Evolutionary conservation across 2,113 vertebrate species (phyloP).

Genomic region (Apus apus): DNA sequence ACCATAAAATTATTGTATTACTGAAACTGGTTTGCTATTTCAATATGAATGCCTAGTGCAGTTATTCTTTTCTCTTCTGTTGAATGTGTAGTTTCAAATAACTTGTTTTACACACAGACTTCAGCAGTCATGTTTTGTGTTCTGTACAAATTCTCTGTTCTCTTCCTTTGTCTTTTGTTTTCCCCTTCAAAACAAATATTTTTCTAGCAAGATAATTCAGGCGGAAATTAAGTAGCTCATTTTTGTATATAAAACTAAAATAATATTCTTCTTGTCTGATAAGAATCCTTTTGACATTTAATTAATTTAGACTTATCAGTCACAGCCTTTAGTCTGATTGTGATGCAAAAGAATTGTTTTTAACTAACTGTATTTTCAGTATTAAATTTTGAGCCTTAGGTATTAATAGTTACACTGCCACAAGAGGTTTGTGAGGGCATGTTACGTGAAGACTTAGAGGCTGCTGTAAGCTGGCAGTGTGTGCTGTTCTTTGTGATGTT

Average conservation of each 20-base stretch:
- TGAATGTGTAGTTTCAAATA: neutral
- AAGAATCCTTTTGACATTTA: neutral
- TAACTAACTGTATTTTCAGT: neutral
- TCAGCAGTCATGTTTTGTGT: neutral
- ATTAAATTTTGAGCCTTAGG: neutral
- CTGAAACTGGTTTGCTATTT: neutral
- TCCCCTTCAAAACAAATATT: neutral
- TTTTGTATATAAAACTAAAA: neutral
- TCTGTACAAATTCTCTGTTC: neutral
- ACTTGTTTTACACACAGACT: neutral
- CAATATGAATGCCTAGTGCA: neutral
- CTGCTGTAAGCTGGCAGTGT: neutral
- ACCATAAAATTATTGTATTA: neutral
- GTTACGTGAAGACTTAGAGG: neutral
- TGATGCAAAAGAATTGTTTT: neutral
- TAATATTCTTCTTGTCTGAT: neutral
- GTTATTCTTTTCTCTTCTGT: neutral
- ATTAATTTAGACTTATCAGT: neutral
- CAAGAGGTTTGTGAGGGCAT: rapidly evolving
- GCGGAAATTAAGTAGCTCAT: neutral
- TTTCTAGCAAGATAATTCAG: neutral
- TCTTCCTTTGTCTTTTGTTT: neutral
- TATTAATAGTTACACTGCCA: neutral
- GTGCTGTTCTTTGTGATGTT: neutral
- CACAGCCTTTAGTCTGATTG: neutral